These are phyloP conservation scores for Onychomys arenicola DNA, from an alignment of 2,797 vertebrate species.

Conservation along the genomic window DNA sequence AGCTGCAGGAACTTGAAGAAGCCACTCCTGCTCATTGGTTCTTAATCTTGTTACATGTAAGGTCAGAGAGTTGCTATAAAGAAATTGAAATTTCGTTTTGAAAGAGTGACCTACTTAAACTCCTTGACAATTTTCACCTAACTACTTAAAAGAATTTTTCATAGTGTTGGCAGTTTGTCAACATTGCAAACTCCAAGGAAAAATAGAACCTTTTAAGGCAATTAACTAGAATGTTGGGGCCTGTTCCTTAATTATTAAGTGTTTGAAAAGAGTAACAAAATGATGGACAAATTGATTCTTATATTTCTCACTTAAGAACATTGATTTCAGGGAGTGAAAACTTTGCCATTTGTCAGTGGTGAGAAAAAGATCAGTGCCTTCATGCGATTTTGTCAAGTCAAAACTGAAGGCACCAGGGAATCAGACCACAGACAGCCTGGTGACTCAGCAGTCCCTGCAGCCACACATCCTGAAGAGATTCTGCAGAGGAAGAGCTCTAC, in stretches of 20 bases:
- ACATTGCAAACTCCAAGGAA: neutral
- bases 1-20: neutral
- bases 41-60: constrained; percentile 2
- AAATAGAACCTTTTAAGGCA: constrained; percentile 4
- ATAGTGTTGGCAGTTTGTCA: neutral
- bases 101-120: neutral
- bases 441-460: constrained; percentile 12
- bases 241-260: constrained; percentile 63
- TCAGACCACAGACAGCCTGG: neutral
- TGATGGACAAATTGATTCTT: constrained; percentile 52
- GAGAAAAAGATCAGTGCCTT: constrained; percentile 34
- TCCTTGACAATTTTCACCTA: constrained; percentile 20
- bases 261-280: constrained; percentile 39
- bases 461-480: neutral
- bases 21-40: neutral
- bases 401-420: neutral
- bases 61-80: neutral
- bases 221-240: constrained; percentile 30
- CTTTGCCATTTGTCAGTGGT: constrained; percentile 43
- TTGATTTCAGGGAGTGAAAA: constrained; percentile 55
- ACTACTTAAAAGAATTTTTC: constrained; percentile 41
- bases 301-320: constrained; percentile 53
- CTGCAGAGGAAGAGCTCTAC: neutral
- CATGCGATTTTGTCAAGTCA: constrained; percentile 31
- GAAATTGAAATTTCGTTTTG: constrained; percentile 50